A percentile compares a stretch with the other conserved stretches of the same genome.
phyloP scores from a whole-genome alignment of 1,140 invertebrate genomes.

The Calephelis virginiensis region DNA sequence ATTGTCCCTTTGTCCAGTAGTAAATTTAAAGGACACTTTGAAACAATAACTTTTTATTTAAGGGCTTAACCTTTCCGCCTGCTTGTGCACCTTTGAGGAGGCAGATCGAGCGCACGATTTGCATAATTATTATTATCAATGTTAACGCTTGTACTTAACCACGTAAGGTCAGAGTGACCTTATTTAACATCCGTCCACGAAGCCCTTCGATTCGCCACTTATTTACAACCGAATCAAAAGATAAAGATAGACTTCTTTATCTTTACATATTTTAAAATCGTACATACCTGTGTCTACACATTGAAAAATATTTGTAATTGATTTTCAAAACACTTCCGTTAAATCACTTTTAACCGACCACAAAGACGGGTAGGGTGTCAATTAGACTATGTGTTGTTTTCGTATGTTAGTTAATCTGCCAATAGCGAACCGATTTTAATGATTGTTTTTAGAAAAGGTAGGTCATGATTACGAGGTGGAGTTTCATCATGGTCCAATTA shows the following conservation, averaged over 20 bases:
- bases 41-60: not conserved
- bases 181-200: constrained; percentile 41
- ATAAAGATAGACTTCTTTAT: not conserved
- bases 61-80: constrained; percentile 13
- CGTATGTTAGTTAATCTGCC: no score
- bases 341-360: no score
- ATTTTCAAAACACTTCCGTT: no score
- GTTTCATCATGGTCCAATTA: no score
- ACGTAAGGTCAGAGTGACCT: constrained; percentile 60
- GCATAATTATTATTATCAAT: constrained; percentile 63
- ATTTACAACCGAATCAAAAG: constrained; percentile 22
- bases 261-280: no score
- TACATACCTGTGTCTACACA: constrained; percentile 9
- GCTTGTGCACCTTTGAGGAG: constrained; percentile 22
- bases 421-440: no score
- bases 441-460: no score
- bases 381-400: no score
- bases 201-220: constrained; percentile 64
- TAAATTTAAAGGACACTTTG: not conserved
- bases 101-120: constrained; percentile 41
- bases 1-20: not conserved
- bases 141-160: constrained; percentile 47
- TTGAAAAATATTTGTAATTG: no score
- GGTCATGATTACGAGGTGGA: no score
- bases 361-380: no score